Percentiles rank a stretch among this genome's conserved stretches.
Evolutionary conservation across 2,113 vertebrate genomes (phyloP).

Genomic region (Percina caprodes): DNA sequence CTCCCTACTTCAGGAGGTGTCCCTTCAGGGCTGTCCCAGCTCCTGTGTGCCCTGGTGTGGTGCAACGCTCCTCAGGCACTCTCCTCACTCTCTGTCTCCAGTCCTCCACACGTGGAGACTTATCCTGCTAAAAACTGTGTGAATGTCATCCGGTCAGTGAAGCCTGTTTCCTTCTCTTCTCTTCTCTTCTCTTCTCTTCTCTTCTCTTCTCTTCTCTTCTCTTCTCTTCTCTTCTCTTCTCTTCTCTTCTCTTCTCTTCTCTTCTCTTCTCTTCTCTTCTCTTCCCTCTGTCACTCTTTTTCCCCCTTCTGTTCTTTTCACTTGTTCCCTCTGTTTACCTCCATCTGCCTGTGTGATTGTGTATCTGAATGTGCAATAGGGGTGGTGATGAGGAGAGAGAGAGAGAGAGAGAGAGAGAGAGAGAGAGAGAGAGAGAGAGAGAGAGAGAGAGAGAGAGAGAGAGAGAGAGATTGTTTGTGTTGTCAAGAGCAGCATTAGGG

Average conservation of each 20-base stretch:
- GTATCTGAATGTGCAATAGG: slow-evolving; percentile 70
- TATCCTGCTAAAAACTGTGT: slow-evolving; percentile 59
- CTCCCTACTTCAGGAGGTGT: slow-evolving; percentile 57
- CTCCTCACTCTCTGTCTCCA: slow-evolving; percentile 31
- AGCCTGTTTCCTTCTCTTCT: slow-evolving; percentile 5
- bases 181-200: slow-evolving; percentile 13
- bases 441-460: slow-evolving; percentile 15
- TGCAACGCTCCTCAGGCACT: slow-evolving; percentile 21
- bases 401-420: slow-evolving; percentile 14
- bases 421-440: background rate
- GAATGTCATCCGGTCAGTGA: slow-evolving; percentile 67
- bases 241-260: slow-evolving; percentile 35
- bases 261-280: slow-evolving; percentile 33
- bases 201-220: too few relatives aligned
- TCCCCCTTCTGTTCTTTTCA: slow-evolving; percentile 39
- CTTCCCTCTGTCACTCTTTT: slow-evolving; percentile 12
- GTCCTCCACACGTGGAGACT: slow-evolving; percentile 69
- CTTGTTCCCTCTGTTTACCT: slow-evolving; percentile 64
- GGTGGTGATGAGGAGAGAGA: slow-evolving; percentile 60
- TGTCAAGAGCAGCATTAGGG: slow-evolving; percentile 40
- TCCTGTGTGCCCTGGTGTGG: slow-evolving; percentile 24
- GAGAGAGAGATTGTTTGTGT: slow-evolving; percentile 27
- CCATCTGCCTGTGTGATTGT: slow-evolving; percentile 62
- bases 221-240: background rate
- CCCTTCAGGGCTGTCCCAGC: slow-evolving; percentile 56